Conservation (phyloP, 1,140 invertebrate genomes). For the Cherax quadricarinatus region DNA sequence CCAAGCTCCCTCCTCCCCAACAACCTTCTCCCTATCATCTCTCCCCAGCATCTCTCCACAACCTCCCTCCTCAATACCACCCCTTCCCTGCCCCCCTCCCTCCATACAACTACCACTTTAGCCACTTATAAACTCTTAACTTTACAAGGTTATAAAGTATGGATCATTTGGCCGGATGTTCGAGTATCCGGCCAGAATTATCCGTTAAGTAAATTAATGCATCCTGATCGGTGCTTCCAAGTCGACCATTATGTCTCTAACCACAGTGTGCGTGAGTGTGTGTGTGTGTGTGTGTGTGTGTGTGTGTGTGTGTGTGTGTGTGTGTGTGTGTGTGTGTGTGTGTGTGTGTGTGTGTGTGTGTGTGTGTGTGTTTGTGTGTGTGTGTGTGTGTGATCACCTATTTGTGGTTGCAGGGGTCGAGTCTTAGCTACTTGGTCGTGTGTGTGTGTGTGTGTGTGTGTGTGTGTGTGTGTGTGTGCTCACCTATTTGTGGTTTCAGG, state of each 20-base stretch:
- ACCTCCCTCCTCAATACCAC: background rate
- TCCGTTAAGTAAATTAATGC: constrained; percentile 51
- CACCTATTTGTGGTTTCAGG: too few relatives aligned
- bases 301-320: constrained; percentile 23
- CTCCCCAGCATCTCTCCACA: background rate
- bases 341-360: constrained; percentile 29
- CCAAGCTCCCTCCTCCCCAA: too few relatives aligned
- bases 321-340: constrained; percentile 29
- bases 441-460: too few relatives aligned
- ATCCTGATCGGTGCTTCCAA: background rate
- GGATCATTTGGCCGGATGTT: constrained; percentile 53
- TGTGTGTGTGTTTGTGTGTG: constrained; percentile 27
- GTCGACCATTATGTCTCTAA: background rate
- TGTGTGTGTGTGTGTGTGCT: too few relatives aligned
- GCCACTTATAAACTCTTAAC: background rate
- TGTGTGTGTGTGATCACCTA: background rate
- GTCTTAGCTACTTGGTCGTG: too few relatives aligned
- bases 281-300: background rate
- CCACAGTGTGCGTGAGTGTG: too few relatives aligned
- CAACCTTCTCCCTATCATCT: too few relatives aligned
- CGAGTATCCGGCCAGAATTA: constrained; percentile 50
- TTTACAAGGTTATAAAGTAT: constrained; percentile 4
- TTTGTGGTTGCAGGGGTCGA: too few relatives aligned
- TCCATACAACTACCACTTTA: background rate
- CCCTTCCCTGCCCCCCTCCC: background rate